Base-by-base conservation (phyloP, 2,113 vertebrate species). In the Leptodactylus fuscus region DNA sequence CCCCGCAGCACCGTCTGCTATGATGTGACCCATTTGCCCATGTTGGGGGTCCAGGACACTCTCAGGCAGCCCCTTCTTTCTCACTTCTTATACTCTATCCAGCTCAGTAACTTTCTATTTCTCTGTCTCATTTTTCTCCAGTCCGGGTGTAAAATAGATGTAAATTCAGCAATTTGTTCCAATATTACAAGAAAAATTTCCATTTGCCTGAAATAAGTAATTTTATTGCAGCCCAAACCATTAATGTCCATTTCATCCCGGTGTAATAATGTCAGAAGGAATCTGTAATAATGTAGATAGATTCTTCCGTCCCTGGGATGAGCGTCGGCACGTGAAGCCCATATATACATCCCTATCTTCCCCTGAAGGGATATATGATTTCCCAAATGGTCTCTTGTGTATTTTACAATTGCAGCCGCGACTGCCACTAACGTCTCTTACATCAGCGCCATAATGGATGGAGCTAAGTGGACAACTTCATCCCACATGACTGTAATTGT, bases 191-290 rank as follows among this genome's bases (percentile, higher is more conserved):
- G 81, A 73, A 34, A 73, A 34, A 73, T 73, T 34, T 82, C 49
- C 65, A 70, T 82, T 69, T 69, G 44, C 16, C n/a, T 51, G 44
- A 5, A 41, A n/a, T 55, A 38, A 82, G 15, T 70, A 44, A 22
- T n/a, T 38, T 73, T 49, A 38, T 53, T 38, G 65, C 67, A 24
- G 67, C 81, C 49, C 41, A 2, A 41, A 41, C 67, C 12, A 73
- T 82, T 73, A 82, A 82, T 55, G 65, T 34, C 67, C 49, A 29
- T 69, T 82, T 82, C 73, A 71, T 82, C 71, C 62, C 32, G 15
- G 44, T 73, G 29, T 73, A 82, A 55, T 82, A 73, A 71, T 82
- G 81, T 82, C 65, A 55, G 65, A 27, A 38, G 29, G 48, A 70
- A 55, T 82, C 34, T 22, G 71, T 82, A 32, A 82, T 82, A 62